Evolutionary conservation across 2,113 vertebrate genomes (phyloP).

Genomic region (Pterocles burchelli): DNA sequence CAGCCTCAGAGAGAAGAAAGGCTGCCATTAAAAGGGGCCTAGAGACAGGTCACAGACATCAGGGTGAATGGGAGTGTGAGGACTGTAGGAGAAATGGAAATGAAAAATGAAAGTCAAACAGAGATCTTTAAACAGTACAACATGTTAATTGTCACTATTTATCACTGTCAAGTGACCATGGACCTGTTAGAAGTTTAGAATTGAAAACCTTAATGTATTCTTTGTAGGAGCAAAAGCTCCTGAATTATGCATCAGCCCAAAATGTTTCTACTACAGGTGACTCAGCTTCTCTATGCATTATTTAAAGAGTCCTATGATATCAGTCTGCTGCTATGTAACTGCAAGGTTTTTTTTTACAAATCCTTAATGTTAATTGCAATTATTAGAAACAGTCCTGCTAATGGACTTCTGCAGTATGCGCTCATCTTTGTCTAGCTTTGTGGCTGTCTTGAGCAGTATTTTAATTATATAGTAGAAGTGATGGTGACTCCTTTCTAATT

Average conservation of each 20-base stretch:
- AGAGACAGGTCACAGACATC: not conserved
- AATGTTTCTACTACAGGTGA: constrained; percentile 19
- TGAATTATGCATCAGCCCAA: constrained; percentile 20
- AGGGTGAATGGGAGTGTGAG: not conserved
- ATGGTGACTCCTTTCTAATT: not conserved
- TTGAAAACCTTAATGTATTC: not conserved
- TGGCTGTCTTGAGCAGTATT: not conserved
- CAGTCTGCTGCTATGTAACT: not conserved
- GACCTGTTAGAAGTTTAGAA: not conserved
- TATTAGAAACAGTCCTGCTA: not conserved
- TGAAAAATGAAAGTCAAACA: not conserved
- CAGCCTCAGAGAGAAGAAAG: not conserved
- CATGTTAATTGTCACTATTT: not conserved
- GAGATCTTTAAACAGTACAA: not conserved
- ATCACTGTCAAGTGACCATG: not conserved
- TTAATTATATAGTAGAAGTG: not conserved
- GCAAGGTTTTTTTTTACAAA: not conserved
- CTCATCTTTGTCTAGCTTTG: not conserved
- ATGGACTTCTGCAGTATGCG: not conserved
- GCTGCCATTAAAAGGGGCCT: not conserved
- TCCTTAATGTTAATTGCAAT: not conserved
- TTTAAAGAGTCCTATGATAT: not conserved
- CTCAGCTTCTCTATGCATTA: constrained; percentile 18
- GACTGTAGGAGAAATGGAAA: not conserved
- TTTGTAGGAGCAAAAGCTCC: not conserved